phyloP scores from a whole-genome alignment of 2,113 vertebrate species.

The Reinhardtius hippoglossoides region DNA sequence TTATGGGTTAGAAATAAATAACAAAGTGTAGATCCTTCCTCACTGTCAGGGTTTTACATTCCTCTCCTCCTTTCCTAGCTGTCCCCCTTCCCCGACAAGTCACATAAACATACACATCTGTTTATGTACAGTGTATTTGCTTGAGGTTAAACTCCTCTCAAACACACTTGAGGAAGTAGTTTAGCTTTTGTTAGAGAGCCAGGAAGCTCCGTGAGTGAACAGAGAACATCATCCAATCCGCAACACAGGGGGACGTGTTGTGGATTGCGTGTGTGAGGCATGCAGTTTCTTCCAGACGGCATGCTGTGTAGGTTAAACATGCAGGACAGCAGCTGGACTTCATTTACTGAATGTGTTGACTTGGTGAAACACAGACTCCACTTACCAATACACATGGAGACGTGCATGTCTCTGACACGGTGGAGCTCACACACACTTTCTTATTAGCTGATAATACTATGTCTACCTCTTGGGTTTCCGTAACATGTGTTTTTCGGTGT shows the following conservation, averaged over 20 bases:
- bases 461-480: neutral
- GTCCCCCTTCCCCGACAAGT: neutral
- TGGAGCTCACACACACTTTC: conserved; percentile 21
- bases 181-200: too few species aligned
- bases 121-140: neutral
- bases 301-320: conserved; percentile 55
- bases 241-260: conserved; percentile 5
- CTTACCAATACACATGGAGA: conserved; percentile 17
- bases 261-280: conserved; percentile 20
- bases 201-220: conserved; percentile 12
- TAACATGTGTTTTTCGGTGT: neutral
- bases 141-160: neutral
- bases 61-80: neutral
- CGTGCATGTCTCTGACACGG: conserved; percentile 6
- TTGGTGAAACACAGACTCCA: neutral
- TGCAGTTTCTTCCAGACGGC: conserved; percentile 24
- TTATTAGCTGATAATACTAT: neutral
- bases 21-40: neutral
- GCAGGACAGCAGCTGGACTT: conserved; percentile 15
- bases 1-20: too few species aligned
- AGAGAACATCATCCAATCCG: conserved; percentile 21
- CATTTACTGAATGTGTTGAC: neutral
- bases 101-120: neutral
- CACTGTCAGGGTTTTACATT: neutral
- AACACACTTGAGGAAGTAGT: neutral